Base-by-base conservation (phyloP, 2,888 invertebrate species). In the Ptilodon capucinus region DNA sequence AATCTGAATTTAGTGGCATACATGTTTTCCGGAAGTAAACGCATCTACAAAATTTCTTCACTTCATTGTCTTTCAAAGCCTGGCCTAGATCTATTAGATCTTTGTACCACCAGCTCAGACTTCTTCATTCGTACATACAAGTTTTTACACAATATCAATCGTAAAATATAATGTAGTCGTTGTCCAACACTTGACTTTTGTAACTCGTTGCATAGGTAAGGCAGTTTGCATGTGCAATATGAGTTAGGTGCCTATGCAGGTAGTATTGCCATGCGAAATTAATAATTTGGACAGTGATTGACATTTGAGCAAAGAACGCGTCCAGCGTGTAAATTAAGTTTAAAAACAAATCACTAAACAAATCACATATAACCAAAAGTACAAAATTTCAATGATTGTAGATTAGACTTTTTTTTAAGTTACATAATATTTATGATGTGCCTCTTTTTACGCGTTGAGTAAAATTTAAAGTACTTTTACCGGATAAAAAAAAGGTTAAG, bases 181-280 rank as follows among this genome's bases (percentile, higher is more conserved):
- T 67, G 65, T 62, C 47, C 48, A 63, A 73, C 70, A 74, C 72
- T 66, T 58, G 62, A 55, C 63, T 66, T 65, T 60, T 62, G 64
- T 62, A 53, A 60, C 57, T 50, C 47, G 43, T 46, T 54, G 50
- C 46, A 28, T 48, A 14, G 17, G 49, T 41, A 23, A 49, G 38
- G 39, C 42, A 35, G 16, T 47, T 23, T 30, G 39, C 46, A 47
- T 56, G 48, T 54, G 48, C 47, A 52, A 60, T 55, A 42, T 48
- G 39, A 43, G 48, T 42, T 28, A 13, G n/a, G n/a, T n/a, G n/a
- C n/a, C n/a, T 25, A 6, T 43, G 38, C n/a, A n/a, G n/a, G n/a
- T 40, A 41, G n/a, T 35, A 17, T 35, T 35, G 4, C 35, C 35
- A 35, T 17, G 11, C 11, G 17, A 13, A 17, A 11, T 35, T 17